Evolutionary conservation across 2,113 vertebrate species (phyloP), one percentile per base, ranked within the genome.

Genomic region (Spea bombifrons): DNA sequence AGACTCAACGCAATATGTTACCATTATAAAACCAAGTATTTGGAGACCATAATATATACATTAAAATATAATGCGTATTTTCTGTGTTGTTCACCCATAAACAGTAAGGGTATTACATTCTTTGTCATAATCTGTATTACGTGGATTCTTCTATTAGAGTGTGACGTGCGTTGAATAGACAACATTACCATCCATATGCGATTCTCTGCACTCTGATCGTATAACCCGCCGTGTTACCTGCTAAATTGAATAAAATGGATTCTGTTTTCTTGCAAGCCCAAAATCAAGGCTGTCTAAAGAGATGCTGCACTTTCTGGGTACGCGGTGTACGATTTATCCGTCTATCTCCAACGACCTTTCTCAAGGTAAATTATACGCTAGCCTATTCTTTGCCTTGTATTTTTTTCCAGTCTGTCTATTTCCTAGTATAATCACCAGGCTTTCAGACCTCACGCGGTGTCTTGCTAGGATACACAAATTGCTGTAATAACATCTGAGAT

Each of bases 281-380:
- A 57, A 44, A 45, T n/a, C 15, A 50, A 3, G 64, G n/a, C 15
- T 12, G 65, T 69, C 67, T 69, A 16, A 49, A 69, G 65, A 55
- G 50, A 7, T 45, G 55, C 57, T 71, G 8, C n/a, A 43, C 48
- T 72, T 17, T 72, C 61, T 5, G 53, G 9, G 16, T 46, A 45
- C 61, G 45, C 65, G 47, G 53, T 2, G 10, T 15, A 12, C 55
- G 46, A 47, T 55, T 71, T 66, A 52, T 72, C 43, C 72, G 61
- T 17, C 69, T 65, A 65, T 66, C 8, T 46, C 67, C 30, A 49
- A 76, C 65, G 69, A 71, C 76, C 61, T 78, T 72, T 64, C 49
- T 72, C 69, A 78, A 78, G 76, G 76, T 78, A 78, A 78, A 78
- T 78, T 66, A 78, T 72, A 72, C 69, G 66, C 30, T 50, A 65